Evolutionary conservation across 2,888 invertebrate genomes (phyloP), one percentile per base, ranked within the genome.

Genomic region (Rapana venosa): DNA sequence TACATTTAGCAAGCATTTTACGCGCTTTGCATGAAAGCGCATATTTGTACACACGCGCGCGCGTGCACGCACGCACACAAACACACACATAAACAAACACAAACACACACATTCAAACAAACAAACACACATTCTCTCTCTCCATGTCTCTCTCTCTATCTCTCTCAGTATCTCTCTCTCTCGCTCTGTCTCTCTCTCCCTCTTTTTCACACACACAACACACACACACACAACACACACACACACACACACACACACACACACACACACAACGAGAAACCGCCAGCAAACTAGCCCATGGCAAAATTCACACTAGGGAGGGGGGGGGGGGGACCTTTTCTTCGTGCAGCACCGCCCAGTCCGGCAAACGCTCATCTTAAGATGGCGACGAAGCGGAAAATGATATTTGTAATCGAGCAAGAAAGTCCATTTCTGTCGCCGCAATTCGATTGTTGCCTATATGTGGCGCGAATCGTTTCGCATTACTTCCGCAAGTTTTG

Each of bases 391-490:
- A 88, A 47, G 58, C 88, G 56, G 61, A 77, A 58, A 77, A 74
- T 77, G 32, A 88, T 47, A 79, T 88, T 77, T 88, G 77, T 81
- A 77, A 79, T 88, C 88, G 61, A 79, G 77, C 88, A 79, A 58
- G 58, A 74, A 81, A 88, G 70, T 81, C 58, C 30, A 58, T 77
- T 88, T 88, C 88, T 88, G 13, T n/a, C 36, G 20, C 79, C 32
- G 20, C 79, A 35, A 79, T 88, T 79, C 77, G 56, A 88, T 58
- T 61, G 86, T 58, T 30, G 30, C 32, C 61, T 79, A 22, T 22
- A 83, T 88, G 58, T 36, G 77, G 77, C 36, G 77, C 79, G 32
- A 58, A 36, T 81, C 79, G 77, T 81, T 77, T 88, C 58, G 56
- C 20, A 32, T 79, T 88, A 79, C 81, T 81, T 89, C 61, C 74